phyloP scores from a whole-genome alignment of 2,888 invertebrate genomes.

The Pseudococcus longispinus region DNA sequence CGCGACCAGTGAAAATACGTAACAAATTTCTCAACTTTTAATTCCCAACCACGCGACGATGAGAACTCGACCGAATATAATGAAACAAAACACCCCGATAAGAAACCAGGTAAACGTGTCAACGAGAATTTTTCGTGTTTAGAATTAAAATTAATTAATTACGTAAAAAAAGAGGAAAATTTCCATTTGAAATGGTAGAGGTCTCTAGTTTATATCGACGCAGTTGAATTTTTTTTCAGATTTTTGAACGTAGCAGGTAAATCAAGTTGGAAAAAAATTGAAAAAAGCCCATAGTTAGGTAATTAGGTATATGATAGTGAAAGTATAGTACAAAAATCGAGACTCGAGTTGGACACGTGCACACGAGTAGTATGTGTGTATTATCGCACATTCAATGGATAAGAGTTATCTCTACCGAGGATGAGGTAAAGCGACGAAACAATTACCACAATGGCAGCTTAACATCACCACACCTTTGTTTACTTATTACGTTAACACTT shows the following conservation, averaged over 20 bases:
- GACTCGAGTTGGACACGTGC: background rate
- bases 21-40: background rate
- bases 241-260: no score
- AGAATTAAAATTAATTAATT: background rate
- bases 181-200: background rate
- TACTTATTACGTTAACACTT: constrained; percentile 1
- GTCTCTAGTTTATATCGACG: background rate
- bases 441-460: constrained; percentile 9
- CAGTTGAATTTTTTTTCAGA: no score
- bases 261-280: no score
- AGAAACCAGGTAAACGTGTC: background rate
- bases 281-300: background rate
- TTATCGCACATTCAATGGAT: constrained; percentile 16
- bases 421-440: background rate
- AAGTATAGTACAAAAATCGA: background rate
- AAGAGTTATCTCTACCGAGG: background rate
- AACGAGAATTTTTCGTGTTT: background rate
- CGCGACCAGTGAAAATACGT: background rate
- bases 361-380: background rate
- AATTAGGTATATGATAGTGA: background rate
- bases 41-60: background rate
- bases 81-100: background rate
- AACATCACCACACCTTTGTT: constrained; percentile 18
- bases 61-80: background rate
- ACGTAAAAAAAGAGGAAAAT: background rate